Evolutionary conservation across 2,888 invertebrate species (phyloP).

Genomic region (Emmelina monodactyla): DNA sequence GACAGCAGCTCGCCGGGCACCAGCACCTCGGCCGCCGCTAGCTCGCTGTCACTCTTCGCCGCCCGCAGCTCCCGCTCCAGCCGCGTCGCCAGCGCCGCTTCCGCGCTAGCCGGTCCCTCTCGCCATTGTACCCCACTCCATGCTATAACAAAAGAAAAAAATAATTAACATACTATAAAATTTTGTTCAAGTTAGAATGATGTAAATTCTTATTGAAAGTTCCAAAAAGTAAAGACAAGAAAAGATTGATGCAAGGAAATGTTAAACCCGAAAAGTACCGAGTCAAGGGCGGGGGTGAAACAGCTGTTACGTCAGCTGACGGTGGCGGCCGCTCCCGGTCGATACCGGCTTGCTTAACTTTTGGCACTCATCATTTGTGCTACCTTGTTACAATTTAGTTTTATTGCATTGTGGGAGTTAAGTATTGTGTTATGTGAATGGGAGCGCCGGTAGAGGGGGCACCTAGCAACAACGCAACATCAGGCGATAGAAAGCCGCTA

Average conservation of each 20-base stretch:
- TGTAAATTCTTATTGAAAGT: too few relatives aligned
- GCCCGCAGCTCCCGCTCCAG: conserved; percentile 81
- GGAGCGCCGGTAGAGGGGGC: conserved; percentile 38
- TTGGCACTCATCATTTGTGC: too few relatives aligned
- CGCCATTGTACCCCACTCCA: conserved; percentile 58
- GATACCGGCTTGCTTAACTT: too few relatives aligned
- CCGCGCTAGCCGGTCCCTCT: conserved; percentile 61
- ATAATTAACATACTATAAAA: too few relatives aligned
- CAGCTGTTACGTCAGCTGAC: conserved; percentile 52
- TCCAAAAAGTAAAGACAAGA: too few relatives aligned
- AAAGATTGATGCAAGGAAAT: too few relatives aligned
- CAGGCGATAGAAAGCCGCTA: conserved; percentile 50
- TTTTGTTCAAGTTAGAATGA: too few relatives aligned
- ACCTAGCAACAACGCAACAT: conserved; percentile 54
- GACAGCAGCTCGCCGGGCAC: conserved; percentile 84
- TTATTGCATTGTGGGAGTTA: too few relatives aligned
- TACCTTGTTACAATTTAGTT: too few relatives aligned
- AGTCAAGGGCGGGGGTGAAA: conserved; percentile 31
- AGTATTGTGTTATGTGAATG: too few relatives aligned
- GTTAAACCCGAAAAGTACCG: too few relatives aligned
- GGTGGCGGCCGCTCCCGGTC: conserved; percentile 15
- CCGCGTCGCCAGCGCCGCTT: conserved; percentile 74
- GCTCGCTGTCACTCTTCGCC: conserved; percentile 79
- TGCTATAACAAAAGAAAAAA: conserved; percentile 39
- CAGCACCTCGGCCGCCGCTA: conserved; percentile 85